Conservation (phyloP, 1,140 invertebrate species). For the Lutraria rhynchaena region DNA sequence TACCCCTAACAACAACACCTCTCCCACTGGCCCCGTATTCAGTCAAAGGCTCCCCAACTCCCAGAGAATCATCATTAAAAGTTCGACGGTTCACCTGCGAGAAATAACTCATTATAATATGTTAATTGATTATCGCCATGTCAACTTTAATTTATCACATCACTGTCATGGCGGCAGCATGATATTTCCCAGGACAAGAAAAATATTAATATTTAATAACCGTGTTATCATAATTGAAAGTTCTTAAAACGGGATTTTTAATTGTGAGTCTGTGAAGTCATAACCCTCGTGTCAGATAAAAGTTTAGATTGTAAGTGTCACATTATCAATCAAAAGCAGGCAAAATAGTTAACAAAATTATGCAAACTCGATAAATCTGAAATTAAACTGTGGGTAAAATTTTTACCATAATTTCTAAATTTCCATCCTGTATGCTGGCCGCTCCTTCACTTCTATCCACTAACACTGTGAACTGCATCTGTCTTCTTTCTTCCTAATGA, state of each 20-base stretch:
- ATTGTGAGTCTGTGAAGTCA: no score
- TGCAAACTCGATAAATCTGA: no score
- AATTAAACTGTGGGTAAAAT: no score
- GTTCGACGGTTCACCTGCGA: constrained; percentile 90
- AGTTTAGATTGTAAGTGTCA: no score
- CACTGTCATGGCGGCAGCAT: background rate
- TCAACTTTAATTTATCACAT: background rate
- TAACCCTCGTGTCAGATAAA: no score
- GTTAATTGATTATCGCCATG: no score
- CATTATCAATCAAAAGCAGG: no score
- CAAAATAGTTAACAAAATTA: no score
- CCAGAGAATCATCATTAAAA: constrained; percentile 94
- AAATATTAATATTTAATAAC: background rate
- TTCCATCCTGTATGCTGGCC: constrained; percentile 87
- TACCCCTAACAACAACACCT: constrained; percentile 92
- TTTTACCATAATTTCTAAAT: constrained; percentile 86
- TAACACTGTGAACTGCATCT: constrained; percentile 85
- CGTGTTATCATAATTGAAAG: no score
- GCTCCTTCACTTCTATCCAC: constrained; percentile 95
- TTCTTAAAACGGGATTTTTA: no score
- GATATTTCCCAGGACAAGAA: background rate
- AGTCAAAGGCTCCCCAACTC: constrained; percentile 94
- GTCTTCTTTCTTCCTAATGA: constrained; percentile 67
- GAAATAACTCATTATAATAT: no score
- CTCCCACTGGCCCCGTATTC: constrained; percentile 87